These are phyloP conservation scores for Saccopteryx leptura DNA, from an alignment of 2,113 vertebrate genomes.

Conservation along the genomic window DNA sequence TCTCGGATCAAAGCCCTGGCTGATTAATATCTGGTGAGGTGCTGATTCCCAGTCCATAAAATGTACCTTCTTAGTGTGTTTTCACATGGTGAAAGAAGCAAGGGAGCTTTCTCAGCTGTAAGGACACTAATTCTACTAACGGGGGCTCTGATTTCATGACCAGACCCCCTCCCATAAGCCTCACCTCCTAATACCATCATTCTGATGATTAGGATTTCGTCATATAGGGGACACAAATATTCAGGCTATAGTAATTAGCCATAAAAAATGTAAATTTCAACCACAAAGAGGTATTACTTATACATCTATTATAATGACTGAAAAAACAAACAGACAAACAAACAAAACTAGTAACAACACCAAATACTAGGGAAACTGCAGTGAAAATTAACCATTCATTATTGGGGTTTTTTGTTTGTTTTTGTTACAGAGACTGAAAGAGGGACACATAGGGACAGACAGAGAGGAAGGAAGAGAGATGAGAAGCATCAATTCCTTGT, in stretches of 20 bases:
- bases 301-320: not conserved
- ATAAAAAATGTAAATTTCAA: slow-evolving; percentile 15
- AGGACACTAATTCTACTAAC: not conserved
- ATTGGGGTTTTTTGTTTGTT: not conserved
- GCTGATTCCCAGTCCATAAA: not conserved
- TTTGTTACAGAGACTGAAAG: too few species aligned
- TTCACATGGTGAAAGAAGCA: not conserved
- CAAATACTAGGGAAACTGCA: not conserved
- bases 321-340: too few species aligned
- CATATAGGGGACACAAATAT: not conserved
- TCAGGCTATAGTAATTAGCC: not conserved
- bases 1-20: not conserved
- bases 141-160: not conserved
- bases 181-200: not conserved
- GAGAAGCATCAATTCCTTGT: too few species aligned
- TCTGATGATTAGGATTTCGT: not conserved
- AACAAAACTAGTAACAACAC: not conserved
- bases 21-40: not conserved
- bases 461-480: too few species aligned
- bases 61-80: not conserved
- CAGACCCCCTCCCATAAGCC: not conserved
- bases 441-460: too few species aligned
- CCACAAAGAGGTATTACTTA: not conserved
- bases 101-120: not conserved
- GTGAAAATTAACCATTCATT: not conserved